These are phyloP conservation scores for Passer domesticus DNA, from an alignment of 2,113 vertebrate species.

Conservation along the genomic window DNA sequence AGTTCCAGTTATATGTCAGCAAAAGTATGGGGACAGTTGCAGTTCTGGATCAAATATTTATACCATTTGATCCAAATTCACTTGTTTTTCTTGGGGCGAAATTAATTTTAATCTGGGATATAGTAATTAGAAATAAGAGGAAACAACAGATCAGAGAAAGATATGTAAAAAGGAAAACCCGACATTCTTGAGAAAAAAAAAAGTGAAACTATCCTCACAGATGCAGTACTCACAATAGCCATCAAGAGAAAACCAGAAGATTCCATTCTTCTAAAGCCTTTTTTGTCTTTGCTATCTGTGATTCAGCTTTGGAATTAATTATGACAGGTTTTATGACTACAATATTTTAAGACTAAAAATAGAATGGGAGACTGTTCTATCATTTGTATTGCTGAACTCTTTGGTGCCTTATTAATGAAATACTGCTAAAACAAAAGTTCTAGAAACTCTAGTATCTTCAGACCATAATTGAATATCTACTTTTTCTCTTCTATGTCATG, in stretches of 20 bases:
- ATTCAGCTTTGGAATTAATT: background rate
- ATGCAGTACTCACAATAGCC: background rate
- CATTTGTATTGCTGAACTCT: background rate
- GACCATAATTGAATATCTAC: background rate
- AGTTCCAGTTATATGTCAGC: background rate
- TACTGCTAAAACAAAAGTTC: background rate
- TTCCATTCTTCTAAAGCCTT: background rate
- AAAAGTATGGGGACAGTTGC: background rate
- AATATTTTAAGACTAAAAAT: slow-evolving; percentile 40
- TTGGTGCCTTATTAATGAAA: background rate
- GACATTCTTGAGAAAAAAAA: background rate
- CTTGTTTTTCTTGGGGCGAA: background rate
- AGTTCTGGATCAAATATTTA: background rate
- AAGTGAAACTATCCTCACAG: background rate
- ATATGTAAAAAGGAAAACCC: background rate
- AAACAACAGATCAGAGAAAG: background rate
- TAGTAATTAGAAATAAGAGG: background rate
- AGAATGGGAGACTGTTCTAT: background rate
- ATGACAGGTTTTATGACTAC: background rate
- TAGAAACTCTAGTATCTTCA: background rate
- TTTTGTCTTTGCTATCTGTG: background rate
- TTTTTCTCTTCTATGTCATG: background rate
- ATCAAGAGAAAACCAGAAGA: background rate
- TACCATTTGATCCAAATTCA: background rate
- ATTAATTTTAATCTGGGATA: background rate